Conservation (phyloP, 1,140 invertebrate species). For the Philopotamus ludificatus region DNA sequence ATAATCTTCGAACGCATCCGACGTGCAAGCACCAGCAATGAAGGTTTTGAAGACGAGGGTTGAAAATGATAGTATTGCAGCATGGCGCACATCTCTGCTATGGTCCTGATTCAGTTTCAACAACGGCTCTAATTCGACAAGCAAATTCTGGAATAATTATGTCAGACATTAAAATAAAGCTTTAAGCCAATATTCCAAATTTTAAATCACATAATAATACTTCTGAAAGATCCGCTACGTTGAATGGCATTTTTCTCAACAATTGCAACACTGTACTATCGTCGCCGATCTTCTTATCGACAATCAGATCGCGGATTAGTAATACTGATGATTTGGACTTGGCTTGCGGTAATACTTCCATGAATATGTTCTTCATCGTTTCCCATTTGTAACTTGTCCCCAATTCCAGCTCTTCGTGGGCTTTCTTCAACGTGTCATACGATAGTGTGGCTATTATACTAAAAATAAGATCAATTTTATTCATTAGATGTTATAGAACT, state of each 20-base stretch:
- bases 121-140: conserved; percentile 55
- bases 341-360: conserved; percentile 70
- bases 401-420: conserved; percentile 59
- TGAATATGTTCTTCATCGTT: conserved; percentile 67
- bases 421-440: conserved; percentile 53
- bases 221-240: conserved; percentile 44
- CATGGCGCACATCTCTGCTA: conserved; percentile 60
- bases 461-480: conserved; percentile 32
- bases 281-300: conserved; percentile 48
- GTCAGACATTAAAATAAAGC: conserved; percentile 58
- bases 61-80: conserved; percentile 68
- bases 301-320: conserved; percentile 64
- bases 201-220: conserved; percentile 12
- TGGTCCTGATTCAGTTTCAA: conserved; percentile 49
- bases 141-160: conserved; percentile 47
- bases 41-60: conserved; percentile 69
- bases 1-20: conserved; percentile 69
- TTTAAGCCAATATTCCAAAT: conserved; percentile 3
- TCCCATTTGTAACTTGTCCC: conserved; percentile 65
- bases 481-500: neutral
- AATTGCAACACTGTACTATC: conserved; percentile 47
- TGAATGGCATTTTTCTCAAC: conserved; percentile 51
- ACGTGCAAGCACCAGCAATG: conserved; percentile 52
- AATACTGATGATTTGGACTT: conserved; percentile 63
- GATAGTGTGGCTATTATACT: conserved; percentile 58